These are phyloP conservation scores for Campoplex nolae DNA, from an alignment of 2,888 invertebrate species.

Conservation along the genomic window DNA sequence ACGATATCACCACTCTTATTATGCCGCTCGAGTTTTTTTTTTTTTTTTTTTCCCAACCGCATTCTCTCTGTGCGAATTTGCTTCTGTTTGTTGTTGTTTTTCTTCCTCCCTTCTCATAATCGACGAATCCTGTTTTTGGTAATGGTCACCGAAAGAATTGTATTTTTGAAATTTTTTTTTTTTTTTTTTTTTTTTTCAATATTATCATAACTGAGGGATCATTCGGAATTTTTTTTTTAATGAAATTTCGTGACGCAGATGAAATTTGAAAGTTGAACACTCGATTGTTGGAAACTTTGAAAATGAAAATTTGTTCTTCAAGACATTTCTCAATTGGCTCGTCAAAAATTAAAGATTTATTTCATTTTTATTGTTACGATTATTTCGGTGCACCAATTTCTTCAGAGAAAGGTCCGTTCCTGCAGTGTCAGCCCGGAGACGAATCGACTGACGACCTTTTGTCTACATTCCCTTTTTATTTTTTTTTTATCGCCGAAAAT, in stretches of 20 bases:
- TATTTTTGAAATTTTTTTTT: background rate
- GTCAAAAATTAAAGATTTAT: background rate
- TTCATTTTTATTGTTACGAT: background rate
- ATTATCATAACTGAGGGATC: too few relatives aligned
- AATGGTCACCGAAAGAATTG: background rate
- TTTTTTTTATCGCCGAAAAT: background rate
- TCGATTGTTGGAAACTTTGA: too few relatives aligned
- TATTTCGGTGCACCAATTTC: background rate
- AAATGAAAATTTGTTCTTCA: too few relatives aligned
- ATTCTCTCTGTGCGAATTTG: background rate
- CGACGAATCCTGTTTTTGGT: background rate
- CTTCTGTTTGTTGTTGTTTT: slow-evolving; percentile 3
- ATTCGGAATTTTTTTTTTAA: too few relatives aligned
- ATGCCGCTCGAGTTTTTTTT: background rate
- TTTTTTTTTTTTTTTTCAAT: too few relatives aligned
- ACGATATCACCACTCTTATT: background rate
- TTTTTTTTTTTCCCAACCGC: background rate
- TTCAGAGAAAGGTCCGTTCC: background rate
- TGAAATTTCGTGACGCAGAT: too few relatives aligned
- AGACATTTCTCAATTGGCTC: too few relatives aligned
- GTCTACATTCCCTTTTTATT: background rate
- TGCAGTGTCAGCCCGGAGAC: background rate
- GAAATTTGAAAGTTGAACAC: too few relatives aligned
- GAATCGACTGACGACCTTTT: background rate
- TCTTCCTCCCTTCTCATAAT: background rate